Base-by-base conservation (phyloP, 2,797 vertebrate species). In the Falco berigora region DNA sequence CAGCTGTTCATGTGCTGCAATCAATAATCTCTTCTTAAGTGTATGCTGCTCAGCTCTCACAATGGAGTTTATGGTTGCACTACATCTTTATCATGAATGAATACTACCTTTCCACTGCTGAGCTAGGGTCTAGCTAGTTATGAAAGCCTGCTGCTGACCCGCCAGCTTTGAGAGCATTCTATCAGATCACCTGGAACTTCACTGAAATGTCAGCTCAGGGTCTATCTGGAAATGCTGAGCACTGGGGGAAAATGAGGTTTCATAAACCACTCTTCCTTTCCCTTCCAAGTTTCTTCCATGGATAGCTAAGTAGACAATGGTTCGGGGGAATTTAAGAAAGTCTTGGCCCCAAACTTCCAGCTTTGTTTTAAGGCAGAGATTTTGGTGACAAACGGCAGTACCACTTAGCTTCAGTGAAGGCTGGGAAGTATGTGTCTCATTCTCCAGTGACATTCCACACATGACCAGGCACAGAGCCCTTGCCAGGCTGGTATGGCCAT, bases 401-500 rank as follows among this genome's bases (percentile, higher is more conserved):
- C 20, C 25, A 22, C 14, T 6, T 22, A 24, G 40, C n/a, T 67
- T 3, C 28, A 28, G 61, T 19, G 71, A 40, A 52, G 14, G 55
- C 30, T 28, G 72, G 42, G 64, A 21, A 66, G 24, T 7, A 30
- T 75, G 79, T 42, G 49, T 64, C 72, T 77, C 23, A 9, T 72
- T 81, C 36, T 38, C 34, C 91, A 47, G 89, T 8, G 61, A 77
- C 80, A 71, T 77, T 90, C 79, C 88, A 25, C 75, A 42, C 1
- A 3, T 0, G 1, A 21, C 66, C 4, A 3, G 53, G 81, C 69
- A 77, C 0, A 0, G 77, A 50, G 82, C 72, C 72, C 75, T 77
- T 13, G 68, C 63, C 32, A 38, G 58, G 63, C 92, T 53, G 88
- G 23, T 3, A 7, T 4, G 3, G 47, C 66, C 82, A 36, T 62